phyloP scores from a whole-genome alignment of 2,113 vertebrate genomes.

The Poicephalus meyeri region DNA sequence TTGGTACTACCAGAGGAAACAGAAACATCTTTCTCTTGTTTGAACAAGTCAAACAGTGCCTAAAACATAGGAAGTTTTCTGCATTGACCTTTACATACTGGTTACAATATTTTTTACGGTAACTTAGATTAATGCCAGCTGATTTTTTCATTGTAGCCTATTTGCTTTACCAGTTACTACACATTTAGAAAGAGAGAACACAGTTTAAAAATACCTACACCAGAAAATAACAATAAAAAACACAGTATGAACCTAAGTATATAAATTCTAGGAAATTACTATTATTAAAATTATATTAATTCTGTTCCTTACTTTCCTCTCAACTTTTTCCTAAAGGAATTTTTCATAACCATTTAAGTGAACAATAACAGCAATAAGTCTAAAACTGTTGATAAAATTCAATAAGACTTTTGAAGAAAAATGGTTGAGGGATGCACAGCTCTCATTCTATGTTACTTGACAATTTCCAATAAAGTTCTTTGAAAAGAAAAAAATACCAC shows the following conservation, averaged over 20 bases:
- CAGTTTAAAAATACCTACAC: neutral
- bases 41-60: neutral
- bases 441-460: neutral
- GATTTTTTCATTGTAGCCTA: neutral
- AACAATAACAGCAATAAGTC: neutral
- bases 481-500: neutral
- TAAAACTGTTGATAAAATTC: neutral
- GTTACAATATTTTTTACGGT: neutral
- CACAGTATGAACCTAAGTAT: neutral
- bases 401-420: neutral
- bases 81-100: neutral
- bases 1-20: neutral
- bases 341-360: neutral
- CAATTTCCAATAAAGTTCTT: neutral
- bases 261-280: neutral
- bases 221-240: neutral
- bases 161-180: neutral
- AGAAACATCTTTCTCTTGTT: neutral
- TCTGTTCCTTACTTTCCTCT: neutral
- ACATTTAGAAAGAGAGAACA: neutral
- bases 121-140: neutral
- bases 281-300: neutral
- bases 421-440: neutral
- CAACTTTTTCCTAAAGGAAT: accelerated
- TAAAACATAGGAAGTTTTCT: neutral